Base-by-base conservation (phyloP, 2,113 vertebrate species). In the Baryphthengus martii region DNA sequence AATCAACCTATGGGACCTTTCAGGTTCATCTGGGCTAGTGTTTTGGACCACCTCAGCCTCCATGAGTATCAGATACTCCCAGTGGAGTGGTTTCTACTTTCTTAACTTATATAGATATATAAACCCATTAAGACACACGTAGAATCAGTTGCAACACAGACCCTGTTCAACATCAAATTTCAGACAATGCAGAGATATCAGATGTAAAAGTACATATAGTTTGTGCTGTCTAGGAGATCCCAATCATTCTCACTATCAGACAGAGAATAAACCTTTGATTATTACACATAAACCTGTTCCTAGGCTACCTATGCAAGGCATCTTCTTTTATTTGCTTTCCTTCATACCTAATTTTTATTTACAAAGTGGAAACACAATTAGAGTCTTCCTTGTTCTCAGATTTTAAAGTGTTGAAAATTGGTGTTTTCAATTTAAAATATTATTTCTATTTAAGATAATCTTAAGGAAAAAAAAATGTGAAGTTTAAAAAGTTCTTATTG, bases 1-100 rank as follows among this genome's bases (percentile, higher is more conserved):
- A 63, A 67, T 18, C 0, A 72, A 26, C 0, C n/a, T n/a, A 31
- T 0, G 8, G 8, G 17, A 58, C 11, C 11, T 73, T 55, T 10
- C 44, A 53, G 5, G 10, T 49, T 67, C 10, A 13, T 25, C 28
- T 63, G 31, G 17, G 23, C 20, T 67, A 21, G 17, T 7, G 10
- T 18, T 53, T 76, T 20, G 18, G 26, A 33, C 31, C 26, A 76
- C 2, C 23, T 39, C 0, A 0, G 24, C 17, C 11, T 55, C 39
- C 7, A 9, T 13, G 35, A 40, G 13, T 65, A 40, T 45, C 33
- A 66, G 39, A 65, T 24, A 50, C 13, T 78, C 13, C 2, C 35
- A 65, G 10, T 1, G 17, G 19, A 55, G 17, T 11, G 44, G 28
- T 24, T 8, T 50, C 39, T 58, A 10, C 40, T 83, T 83, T 88